Evolutionary conservation across 37 sponge, comb jelly and placozoan species (phyloP).

Genomic region (Beroe ovata): DNA sequence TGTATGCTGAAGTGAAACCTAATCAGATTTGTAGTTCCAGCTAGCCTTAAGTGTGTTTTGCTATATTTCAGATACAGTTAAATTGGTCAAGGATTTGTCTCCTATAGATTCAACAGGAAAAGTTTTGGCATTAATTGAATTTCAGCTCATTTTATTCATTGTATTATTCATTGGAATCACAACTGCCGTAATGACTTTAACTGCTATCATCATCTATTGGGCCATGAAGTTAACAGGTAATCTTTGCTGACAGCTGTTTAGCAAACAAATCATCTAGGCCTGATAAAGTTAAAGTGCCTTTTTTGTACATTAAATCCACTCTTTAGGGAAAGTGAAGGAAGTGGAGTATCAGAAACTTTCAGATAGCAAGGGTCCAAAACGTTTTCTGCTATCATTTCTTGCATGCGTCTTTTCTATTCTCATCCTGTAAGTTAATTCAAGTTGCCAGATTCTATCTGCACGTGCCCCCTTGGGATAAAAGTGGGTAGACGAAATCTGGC

Average conservation of each 20-base stretch:
- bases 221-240: conserved; percentile 41
- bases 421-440: conserved; percentile 10
- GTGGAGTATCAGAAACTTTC: conserved; percentile 17
- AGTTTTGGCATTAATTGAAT: conserved; percentile 14
- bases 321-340: neutral
- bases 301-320: neutral
- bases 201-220: conserved; percentile 20
- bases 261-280: neutral
- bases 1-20: no score
- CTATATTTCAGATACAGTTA: conserved; percentile 36
- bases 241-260: neutral
- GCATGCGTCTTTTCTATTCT: neutral
- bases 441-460: no score
- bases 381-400: conserved; percentile 27
- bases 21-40: no score
- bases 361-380: conserved; percentile 24
- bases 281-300: neutral
- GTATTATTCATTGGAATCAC: neutral
- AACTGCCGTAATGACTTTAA: neutral
- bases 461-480: no score
- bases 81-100: conserved; percentile 12
- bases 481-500: no score
- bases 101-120: neutral
- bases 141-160: neutral
- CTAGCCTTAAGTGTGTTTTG: no score